Evolutionary conservation across 1,140 invertebrate genomes (phyloP).

Genomic region (Dendroctonus valens): DNA sequence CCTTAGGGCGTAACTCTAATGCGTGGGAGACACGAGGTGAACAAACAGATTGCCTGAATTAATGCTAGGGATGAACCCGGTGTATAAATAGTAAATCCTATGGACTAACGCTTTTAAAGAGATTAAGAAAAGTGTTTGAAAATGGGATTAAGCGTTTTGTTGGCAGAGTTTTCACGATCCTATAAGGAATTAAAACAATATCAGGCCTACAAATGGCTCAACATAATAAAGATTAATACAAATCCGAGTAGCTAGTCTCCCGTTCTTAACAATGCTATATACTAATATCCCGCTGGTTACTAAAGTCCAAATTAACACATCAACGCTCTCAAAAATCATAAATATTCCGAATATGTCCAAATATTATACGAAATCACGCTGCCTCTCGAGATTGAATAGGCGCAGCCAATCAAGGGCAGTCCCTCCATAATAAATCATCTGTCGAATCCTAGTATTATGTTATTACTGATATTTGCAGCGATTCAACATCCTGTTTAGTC

Average conservation of each 20-base stretch:
- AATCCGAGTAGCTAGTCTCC: too few species aligned
- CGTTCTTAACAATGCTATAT: too few species aligned
- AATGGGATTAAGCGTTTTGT: slow-evolving; percentile 5
- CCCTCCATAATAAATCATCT: slow-evolving; percentile 45
- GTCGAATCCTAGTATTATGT: slow-evolving; percentile 44
- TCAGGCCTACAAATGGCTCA: too few species aligned
- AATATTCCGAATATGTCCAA: slow-evolving; percentile 45
- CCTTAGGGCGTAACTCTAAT: slow-evolving; percentile 2
- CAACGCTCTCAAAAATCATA: slow-evolving; percentile 40
- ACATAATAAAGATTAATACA: too few species aligned
- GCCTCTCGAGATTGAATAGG: slow-evolving; percentile 44
- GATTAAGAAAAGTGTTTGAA: slow-evolving; percentile 9
- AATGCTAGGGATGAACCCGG: slow-evolving; percentile 20
- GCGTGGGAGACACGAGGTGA: slow-evolving; percentile 23
- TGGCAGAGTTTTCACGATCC: background rate
- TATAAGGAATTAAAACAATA: too few species aligned
- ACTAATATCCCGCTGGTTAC: background rate
- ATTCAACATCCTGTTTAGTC: slow-evolving; percentile 47
- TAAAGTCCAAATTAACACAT: slow-evolving; percentile 41
- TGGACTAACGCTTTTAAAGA: slow-evolving; percentile 12
- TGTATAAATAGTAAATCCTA: slow-evolving; percentile 25
- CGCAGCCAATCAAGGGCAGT: slow-evolving; percentile 36
- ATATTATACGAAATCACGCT: slow-evolving; percentile 43
- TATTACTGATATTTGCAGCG: slow-evolving; percentile 46
- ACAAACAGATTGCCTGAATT: slow-evolving; percentile 24